Conservation (phyloP, 2,113 vertebrate species). For the Ardeotis arabs region DNA sequence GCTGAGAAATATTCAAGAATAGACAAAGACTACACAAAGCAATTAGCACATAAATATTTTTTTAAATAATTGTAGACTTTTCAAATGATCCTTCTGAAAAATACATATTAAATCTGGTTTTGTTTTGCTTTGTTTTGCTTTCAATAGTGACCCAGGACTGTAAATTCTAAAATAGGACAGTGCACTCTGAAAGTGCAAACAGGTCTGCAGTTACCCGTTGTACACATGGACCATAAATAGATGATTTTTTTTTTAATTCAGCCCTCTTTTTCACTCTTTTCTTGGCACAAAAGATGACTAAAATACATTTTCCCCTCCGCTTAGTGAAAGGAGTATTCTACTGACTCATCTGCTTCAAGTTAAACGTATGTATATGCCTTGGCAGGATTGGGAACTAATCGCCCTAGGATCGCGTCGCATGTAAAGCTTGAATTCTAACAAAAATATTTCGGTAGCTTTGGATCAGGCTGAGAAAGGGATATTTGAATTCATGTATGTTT, state of each 20-base stretch:
- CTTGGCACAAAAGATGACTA: not conserved
- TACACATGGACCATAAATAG: not conserved
- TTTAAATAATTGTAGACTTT: not conserved
- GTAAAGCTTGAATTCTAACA: conserved; percentile 1
- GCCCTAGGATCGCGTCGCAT: not conserved
- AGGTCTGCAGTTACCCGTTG: not conserved
- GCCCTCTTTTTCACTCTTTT: not conserved
- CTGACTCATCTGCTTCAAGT: conserved; percentile 31
- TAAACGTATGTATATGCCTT: not conserved
- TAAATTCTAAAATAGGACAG: not conserved
- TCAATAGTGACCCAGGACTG: not conserved
- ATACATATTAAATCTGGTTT: not conserved
- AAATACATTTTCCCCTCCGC: not conserved
- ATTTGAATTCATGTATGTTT: not conserved
- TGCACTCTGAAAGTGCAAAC: not conserved
- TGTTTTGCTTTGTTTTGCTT: not conserved
- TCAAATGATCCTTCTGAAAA: not conserved
- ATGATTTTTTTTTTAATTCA: not conserved
- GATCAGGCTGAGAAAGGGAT: not conserved
- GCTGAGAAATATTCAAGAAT: conserved; percentile 6
- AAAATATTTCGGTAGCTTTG: not conserved
- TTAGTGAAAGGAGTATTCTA: not conserved
- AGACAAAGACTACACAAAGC: not conserved
- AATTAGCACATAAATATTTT: not conserved
- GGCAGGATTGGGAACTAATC: not conserved